Conservation (phyloP, 2,113 vertebrate species). For the Chaetodon trifascialis region DNA sequence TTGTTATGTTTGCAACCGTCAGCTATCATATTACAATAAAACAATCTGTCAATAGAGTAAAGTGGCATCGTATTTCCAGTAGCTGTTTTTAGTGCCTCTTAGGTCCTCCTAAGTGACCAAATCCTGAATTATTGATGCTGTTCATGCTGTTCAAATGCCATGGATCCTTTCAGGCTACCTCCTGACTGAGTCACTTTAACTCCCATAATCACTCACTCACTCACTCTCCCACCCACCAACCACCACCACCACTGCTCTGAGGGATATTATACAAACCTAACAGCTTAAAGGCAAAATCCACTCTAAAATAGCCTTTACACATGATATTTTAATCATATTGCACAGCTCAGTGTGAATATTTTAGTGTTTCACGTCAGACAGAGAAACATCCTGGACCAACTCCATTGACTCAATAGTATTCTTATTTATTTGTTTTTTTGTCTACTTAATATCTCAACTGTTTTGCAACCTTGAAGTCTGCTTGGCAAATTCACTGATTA, state of each 20-base stretch:
- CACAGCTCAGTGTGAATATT: neutral
- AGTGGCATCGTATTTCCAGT: conserved; percentile 61
- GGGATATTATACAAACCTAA: conserved; percentile 17
- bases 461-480: neutral
- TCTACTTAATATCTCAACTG: neutral
- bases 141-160: conserved; percentile 66
- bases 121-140: conserved; percentile 76
- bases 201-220: conserved; percentile 54
- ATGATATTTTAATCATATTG: conserved; percentile 5
- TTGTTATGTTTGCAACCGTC: conserved; percentile 8
- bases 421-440: neutral
- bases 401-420: neutral
- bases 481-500: neutral
- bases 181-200: conserved; percentile 66
- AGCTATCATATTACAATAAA: conserved; percentile 58
- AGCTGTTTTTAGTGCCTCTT: conserved; percentile 70
- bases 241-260: conserved; percentile 8
- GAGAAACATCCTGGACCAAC: neutral
- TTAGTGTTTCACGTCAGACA: neutral
- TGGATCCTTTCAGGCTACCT: conserved; percentile 61
- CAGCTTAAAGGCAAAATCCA: conserved; percentile 16
- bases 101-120: conserved; percentile 72
- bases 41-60: conserved; percentile 52
- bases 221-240: conserved; percentile 38
- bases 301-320: conserved; percentile 4